phyloP scores from a whole-genome alignment of 2,797 vertebrate genomes.

The Myotis vivesi region DNA sequence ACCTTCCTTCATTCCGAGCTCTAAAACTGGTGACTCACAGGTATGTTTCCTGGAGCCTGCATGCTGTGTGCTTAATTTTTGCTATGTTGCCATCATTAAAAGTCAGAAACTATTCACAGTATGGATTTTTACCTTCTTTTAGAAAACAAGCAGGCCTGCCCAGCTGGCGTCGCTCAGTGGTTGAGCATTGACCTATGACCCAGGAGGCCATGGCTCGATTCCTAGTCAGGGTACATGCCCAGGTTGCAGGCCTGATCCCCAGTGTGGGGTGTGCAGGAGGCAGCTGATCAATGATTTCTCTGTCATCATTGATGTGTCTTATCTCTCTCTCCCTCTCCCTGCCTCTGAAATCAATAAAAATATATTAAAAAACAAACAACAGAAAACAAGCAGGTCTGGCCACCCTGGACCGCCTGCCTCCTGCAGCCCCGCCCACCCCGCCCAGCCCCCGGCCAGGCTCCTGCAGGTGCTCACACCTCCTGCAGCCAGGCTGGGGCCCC shows the following conservation, averaged over 20 bases:
- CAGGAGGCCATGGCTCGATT: no score
- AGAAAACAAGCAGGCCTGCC: background rate
- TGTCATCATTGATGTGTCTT: no score
- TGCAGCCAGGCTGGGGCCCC: rapidly evolving
- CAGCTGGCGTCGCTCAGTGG: no score
- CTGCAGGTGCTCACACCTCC: background rate
- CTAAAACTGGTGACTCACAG: background rate
- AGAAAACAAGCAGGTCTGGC: background rate
- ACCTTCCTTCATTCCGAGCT: background rate
- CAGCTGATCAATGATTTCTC: no score
- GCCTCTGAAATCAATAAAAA: no score
- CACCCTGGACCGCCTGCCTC: background rate
- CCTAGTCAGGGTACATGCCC: no score
- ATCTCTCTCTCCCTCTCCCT: no score
- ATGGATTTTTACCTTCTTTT: background rate
- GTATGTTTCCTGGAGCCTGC: background rate
- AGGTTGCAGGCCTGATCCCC: no score
- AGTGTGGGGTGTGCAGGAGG: no score
- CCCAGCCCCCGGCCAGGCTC: background rate
- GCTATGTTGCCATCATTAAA: background rate
- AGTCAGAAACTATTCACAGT: background rate
- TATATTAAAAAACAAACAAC: no score
- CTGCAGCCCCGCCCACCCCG: rapidly evolving
- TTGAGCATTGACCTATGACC: no score
- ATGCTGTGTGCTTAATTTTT: background rate